Percentiles rank a stretch among this genome's conserved stretches.
These are phyloP conservation scores for Alligator mississippiensis DNA, from an alignment of 2,113 vertebrate species.

Conservation along the genomic window DNA sequence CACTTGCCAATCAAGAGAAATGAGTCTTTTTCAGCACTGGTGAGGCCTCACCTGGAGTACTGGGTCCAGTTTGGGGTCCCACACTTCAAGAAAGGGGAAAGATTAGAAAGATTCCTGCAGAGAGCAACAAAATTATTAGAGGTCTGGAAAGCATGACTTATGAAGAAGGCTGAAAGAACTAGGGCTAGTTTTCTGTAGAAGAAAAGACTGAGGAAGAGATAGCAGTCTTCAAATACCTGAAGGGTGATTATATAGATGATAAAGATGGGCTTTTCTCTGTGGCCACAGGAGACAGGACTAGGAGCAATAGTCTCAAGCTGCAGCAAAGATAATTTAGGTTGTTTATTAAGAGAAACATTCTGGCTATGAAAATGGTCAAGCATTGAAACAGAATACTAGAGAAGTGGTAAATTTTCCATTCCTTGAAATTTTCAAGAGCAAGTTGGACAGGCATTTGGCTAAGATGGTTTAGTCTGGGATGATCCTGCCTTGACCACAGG, in stretches of 20 bases:
- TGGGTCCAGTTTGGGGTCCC: too few species aligned
- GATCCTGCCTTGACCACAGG: accelerated
- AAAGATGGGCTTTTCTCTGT: not conserved
- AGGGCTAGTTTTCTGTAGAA: not conserved
- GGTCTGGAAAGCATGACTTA: not conserved
- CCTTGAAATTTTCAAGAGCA: not conserved
- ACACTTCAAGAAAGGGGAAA: too few species aligned
- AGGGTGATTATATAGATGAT: not conserved
- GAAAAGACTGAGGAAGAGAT: accelerated
- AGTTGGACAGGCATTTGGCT: not conserved
- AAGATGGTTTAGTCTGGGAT: not conserved
- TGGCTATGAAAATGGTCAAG: not conserved
- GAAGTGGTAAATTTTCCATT: not conserved
- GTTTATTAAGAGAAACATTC: not conserved
- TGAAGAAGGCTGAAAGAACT: not conserved
- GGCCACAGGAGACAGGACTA: not conserved
- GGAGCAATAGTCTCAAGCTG: not conserved
- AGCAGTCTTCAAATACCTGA: not conserved
- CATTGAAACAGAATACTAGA: accelerated
- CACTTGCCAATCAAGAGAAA: too few species aligned
- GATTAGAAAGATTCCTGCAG: too few species aligned
- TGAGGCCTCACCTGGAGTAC: too few species aligned
- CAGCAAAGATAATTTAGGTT: not conserved
- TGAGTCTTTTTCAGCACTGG: too few species aligned
- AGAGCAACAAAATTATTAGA: too few species aligned